Base-by-base conservation (phyloP, 2,113 vertebrate genomes). In the Cariama cristata region DNA sequence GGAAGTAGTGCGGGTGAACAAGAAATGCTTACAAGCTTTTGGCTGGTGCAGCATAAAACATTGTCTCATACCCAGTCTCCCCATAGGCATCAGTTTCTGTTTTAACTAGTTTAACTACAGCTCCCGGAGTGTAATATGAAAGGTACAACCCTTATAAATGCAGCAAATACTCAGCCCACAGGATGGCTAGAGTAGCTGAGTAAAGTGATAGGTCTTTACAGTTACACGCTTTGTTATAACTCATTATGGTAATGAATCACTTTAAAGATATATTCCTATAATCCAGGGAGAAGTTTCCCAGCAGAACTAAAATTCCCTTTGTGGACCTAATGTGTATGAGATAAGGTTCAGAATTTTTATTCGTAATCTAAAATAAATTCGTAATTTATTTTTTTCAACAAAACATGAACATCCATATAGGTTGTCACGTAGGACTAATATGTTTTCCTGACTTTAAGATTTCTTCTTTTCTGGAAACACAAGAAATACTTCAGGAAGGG, bases 401-500 rank as follows among this genome's bases (percentile, higher is more conserved):
- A 45, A 75, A 15, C 38, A 53, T 7, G 14, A 68, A 2, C 35
- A 72, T 74, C 62, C 23, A 1, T 67, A 66, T 62, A 91, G 9
- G 6, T 84, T 86, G 88, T 30, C 53, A 87, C 1, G 1, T 53
- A 82, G 50, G 24, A 89, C 64, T 68, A 88, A 80, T 67, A 66
- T 2, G 6, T 79, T 85, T 91, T 89, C 30, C 28, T 58, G n/a
- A 64, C 22, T 68, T 95, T 35, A 22, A 33, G 40, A 6, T 20
- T 44, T 19, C n/a, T 72, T 50, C 60, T 53, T 30, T 38, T 30
- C 15, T 79, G 49, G 30, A 91, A 96, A 55, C 30, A 47, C 58
- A 81, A 96, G 22, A 84, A 94, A 76, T 85, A 69, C 28, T 64
- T 94, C 64, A 95, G 91, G 89, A 97, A 93, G 23, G 8, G 53